phyloP scores from a whole-genome alignment of 2,888 invertebrate species.

The Halictus quadricinctus region DNA sequence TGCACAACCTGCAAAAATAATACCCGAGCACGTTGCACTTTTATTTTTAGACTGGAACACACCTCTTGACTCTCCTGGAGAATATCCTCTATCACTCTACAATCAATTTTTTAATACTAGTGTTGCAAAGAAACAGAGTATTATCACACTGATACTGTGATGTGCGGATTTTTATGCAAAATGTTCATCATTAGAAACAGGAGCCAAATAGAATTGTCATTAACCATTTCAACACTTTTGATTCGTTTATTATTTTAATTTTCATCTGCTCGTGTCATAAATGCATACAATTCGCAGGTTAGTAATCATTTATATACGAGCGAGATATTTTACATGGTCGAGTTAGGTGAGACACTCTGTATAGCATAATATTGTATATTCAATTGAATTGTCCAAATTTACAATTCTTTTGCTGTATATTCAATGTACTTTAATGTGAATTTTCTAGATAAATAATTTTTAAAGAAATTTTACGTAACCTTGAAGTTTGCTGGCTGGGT shows the following conservation, averaged over 20 bases:
- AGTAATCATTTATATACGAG: no score
- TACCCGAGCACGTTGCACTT: background rate
- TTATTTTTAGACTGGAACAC: constrained; percentile 3
- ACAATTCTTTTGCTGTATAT: background rate
- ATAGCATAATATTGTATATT: background rate
- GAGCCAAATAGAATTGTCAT: background rate
- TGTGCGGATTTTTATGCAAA: background rate
- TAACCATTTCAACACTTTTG: no score
- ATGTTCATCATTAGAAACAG: background rate
- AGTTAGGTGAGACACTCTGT: no score
- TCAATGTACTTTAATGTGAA: background rate
- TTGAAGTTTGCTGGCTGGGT: background rate
- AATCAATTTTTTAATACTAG: background rate
- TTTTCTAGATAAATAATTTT: background rate
- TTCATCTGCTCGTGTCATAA: no score
- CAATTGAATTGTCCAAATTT: background rate
- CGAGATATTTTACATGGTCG: no score
- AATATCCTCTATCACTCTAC: background rate
- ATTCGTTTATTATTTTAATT: no score
- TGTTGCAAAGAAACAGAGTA: background rate
- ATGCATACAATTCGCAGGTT: no score
- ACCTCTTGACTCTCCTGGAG: background rate
- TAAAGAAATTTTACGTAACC: background rate
- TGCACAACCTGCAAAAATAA: constrained; percentile 8
- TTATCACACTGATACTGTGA: no score